Evolutionary conservation across 2,797 vertebrate species (phyloP), one percentile per base, ranked within the genome.

Genomic region (Hippocampus kuda): DNA sequence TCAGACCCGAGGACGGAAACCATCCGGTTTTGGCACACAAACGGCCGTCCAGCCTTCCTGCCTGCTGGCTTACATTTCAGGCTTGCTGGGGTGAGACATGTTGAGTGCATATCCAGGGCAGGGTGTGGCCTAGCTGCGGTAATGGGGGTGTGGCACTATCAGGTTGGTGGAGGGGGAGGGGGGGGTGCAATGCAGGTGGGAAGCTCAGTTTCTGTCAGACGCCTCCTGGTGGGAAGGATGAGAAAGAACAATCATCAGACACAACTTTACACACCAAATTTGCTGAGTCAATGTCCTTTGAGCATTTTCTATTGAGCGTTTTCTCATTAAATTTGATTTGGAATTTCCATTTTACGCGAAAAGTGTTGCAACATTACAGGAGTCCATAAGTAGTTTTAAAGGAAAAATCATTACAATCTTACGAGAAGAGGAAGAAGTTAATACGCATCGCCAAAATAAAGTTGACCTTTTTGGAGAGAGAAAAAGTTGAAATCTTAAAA

Each of bases 71-170:
- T 67, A 68, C 72, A 69, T 79, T 44, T 65, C 42, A 68, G 70
- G 73, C 76, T 83, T 72, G 78, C 79, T 72, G 87, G 85, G 87
- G 82, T 86, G 76, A 83, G 86, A 75, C 75, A 72, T 78, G 76
- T 73, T 70, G 78, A 80, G 67, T 68, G 81, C 71, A 73, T 81
- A 71, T 68, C 68, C 72, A 70, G 70, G 70, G 59, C 75, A 59
- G 78, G 76, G 77, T 78, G 73, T 57, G 78, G 75, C 18, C 64
- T 38, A 54, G 69, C 69, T 56, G 69, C 18, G 44, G 51, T 16
- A 44, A 67, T 80, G 71, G 49, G 51, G 26, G 70, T 15, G 62
- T 67, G 66, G 79, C 85, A 84, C 84, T 77, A 72, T 87, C 89
- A 88, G 87, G 89, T 91, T 38, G 34, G 34, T 38, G 34, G 81